Percentiles rank a stretch among this genome's conserved stretches.
Evolutionary conservation across 2,888 invertebrate species (phyloP).

Genomic region (Xylota sylvarum): DNA sequence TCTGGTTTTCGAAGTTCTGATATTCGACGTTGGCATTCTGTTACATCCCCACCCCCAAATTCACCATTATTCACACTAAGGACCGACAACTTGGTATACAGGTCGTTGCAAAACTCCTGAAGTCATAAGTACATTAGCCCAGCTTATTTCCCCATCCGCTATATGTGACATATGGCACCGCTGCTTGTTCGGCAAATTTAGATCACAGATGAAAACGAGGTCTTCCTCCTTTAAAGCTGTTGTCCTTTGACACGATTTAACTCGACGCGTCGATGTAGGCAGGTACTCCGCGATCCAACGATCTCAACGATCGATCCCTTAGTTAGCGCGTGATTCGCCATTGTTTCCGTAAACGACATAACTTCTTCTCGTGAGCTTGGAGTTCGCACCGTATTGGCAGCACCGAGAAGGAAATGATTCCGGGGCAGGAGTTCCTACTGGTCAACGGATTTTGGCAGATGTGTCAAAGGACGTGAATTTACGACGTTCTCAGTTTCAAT

Average conservation of each 20-base stretch:
- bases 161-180: too few species aligned
- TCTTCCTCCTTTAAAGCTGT: neutral
- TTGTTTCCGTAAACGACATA: slow-evolving; percentile 33
- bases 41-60: neutral
- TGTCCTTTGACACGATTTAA: neutral
- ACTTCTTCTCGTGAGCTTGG: neutral
- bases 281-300: too few species aligned
- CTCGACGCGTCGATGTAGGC: too few species aligned
- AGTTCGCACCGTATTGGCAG: slow-evolving; percentile 34
- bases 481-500: slow-evolving; percentile 41
- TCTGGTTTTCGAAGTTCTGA: too few species aligned
- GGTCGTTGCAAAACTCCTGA: slow-evolving; percentile 28
- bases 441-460: slow-evolving; percentile 6
- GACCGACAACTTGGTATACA: slow-evolving; percentile 30
- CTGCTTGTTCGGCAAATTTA: too few species aligned
- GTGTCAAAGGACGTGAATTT: slow-evolving; percentile 32
- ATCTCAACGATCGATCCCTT: neutral
- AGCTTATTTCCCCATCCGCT: too few species aligned
- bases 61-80: slow-evolving; percentile 6
- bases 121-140: neutral
- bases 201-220: slow-evolving; percentile 1
- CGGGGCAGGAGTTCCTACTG: neutral
- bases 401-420: neutral
- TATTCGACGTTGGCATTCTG: too few species aligned
- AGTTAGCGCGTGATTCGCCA: slow-evolving; percentile 49